Evolutionary conservation across 2,888 invertebrate genomes (phyloP).

Genomic region (Hipparchia semele): DNA sequence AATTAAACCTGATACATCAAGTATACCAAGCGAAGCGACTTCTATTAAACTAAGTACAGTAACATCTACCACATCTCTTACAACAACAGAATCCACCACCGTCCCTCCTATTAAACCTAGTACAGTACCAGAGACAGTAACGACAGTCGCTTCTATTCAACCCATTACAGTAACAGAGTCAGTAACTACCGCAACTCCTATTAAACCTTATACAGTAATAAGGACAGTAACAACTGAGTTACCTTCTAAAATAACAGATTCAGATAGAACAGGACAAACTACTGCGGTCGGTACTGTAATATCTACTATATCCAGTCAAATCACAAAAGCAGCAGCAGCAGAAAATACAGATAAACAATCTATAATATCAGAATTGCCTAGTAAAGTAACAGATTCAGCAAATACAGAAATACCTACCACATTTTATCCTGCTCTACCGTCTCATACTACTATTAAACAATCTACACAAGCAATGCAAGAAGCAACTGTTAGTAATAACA

Average conservation of each 20-base stretch:
- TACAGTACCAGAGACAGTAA: not conserved
- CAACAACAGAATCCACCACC: not conserved
- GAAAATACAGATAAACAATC: too few relatives aligned
- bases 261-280: not conserved
- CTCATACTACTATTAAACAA: not conserved
- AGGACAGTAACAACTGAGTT: not conserved
- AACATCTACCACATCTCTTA: conserved; percentile 4
- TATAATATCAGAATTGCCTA: not conserved
- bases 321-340: not conserved
- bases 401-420: not conserved
- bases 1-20: not conserved
- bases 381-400: not conserved
- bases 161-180: too few relatives aligned
- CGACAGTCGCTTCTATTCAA: too few relatives aligned
- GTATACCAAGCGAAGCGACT: not conserved
- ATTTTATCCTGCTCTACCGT: not conserved
- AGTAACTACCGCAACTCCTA: not conserved
- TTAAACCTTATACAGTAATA: not conserved
- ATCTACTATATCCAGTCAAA: not conserved
- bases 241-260: not conserved
- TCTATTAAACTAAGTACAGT: not conserved
- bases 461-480: not conserved
- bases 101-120: not conserved
- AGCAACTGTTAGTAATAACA: not conserved
- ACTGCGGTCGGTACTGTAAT: not conserved